Evolutionary conservation across 1,140 invertebrate species (phyloP).

Genomic region (Tetramorium alpestre): DNA sequence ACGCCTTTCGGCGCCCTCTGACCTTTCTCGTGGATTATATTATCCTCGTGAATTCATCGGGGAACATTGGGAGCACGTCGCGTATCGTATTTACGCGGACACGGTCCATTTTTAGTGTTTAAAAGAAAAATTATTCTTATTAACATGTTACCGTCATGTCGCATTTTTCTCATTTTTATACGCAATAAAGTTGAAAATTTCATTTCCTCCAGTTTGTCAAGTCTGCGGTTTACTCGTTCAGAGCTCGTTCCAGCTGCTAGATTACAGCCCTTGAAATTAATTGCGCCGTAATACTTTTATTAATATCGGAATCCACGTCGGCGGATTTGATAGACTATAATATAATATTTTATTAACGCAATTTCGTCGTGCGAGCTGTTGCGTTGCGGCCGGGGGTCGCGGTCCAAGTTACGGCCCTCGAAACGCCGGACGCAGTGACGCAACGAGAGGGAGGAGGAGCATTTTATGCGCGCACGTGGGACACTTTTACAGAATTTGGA

Average conservation of each 20-base stretch:
- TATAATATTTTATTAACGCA: constrained; percentile 49
- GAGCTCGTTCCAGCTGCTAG: neutral
- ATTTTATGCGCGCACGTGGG: constrained; percentile 53
- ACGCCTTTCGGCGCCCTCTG: constrained; percentile 28
- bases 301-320: neutral
- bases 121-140: neutral
- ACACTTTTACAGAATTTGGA: constrained; percentile 54
- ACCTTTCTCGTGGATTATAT: constrained; percentile 48
- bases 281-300: neutral
- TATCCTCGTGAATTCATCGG: constrained; percentile 11
- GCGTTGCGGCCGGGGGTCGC: neutral
- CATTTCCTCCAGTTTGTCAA: neutral
- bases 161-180: neutral
- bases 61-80: neutral
- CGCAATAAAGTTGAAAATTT: neutral
- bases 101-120: neutral
- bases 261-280: constrained; percentile 11
- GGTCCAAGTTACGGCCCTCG: constrained; percentile 18
- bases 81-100: neutral
- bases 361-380: constrained; percentile 19
- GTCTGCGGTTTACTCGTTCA: neutral
- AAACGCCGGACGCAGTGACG: constrained; percentile 29
- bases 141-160: neutral
- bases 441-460: neutral
- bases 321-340: neutral